Evolutionary conservation across 1,140 invertebrate genomes (phyloP).

Genomic region (Bombus consobrinus): DNA sequence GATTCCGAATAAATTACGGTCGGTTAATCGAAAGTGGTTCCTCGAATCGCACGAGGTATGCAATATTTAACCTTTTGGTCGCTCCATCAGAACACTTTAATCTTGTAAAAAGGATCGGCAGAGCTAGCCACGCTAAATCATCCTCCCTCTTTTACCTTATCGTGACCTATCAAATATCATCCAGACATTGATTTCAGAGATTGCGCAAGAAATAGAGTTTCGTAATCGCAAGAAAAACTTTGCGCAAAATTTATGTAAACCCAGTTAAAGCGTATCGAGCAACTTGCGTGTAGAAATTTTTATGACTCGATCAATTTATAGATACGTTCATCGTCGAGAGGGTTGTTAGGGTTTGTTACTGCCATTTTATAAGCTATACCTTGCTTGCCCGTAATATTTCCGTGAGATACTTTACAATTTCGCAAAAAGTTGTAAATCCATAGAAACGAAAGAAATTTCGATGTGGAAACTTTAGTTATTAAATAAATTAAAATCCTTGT

Average conservation of each 20-base stretch:
- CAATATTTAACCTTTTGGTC: background rate
- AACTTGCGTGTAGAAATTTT: background rate
- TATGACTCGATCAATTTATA: background rate
- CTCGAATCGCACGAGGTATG: background rate
- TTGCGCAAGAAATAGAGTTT: background rate
- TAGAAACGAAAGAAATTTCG: background rate
- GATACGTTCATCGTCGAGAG: background rate
- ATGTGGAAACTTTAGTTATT: background rate
- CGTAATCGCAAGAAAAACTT: background rate
- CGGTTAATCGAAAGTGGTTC: constrained; percentile 12
- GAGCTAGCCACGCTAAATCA: background rate
- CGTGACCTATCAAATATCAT: background rate
- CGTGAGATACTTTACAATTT: background rate
- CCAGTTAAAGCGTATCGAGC: background rate
- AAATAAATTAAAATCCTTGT: background rate
- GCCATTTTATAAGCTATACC: background rate
- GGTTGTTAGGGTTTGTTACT: background rate
- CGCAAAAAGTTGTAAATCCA: background rate
- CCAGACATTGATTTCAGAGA: background rate
- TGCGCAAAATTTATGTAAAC: background rate
- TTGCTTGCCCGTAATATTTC: background rate
- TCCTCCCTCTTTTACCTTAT: background rate
- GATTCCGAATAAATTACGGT: constrained; percentile 24
- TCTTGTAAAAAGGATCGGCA: constrained; percentile 18
- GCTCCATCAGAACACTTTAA: background rate